Conservation (phyloP, 2,888 invertebrate genomes). For the Diaphora mendica region DNA sequence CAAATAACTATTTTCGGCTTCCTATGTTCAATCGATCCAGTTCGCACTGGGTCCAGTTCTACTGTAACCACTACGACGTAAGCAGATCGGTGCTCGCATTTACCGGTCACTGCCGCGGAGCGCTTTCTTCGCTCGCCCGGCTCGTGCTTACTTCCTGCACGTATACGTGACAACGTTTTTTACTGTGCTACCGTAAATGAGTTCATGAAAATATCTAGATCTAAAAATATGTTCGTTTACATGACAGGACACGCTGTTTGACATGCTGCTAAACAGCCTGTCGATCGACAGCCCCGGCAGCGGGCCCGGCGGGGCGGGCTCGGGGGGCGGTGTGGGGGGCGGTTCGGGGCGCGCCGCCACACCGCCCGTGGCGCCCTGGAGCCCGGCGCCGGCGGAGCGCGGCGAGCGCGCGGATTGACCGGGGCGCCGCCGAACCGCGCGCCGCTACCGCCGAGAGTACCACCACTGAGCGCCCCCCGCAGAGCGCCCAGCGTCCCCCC, state of each 20-base stretch:
- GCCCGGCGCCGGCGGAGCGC: conserved; percentile 52
- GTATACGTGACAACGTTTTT: too few relatives aligned
- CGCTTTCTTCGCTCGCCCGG: too few relatives aligned
- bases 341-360: conserved; percentile 60
- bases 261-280: conserved; percentile 77
- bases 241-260: conserved; percentile 77
- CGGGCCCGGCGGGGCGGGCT: conserved; percentile 32
- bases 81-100: too few relatives aligned
- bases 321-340: conserved; percentile 35
- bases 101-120: too few relatives aligned
- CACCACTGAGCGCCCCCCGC: conserved; percentile 46
- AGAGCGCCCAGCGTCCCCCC: not conserved
- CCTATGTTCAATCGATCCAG: too few relatives aligned
- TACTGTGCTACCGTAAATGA: too few relatives aligned
- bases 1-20: too few relatives aligned
- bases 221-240: conserved; percentile 7
- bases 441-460: conserved; percentile 59
- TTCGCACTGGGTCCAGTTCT: too few relatives aligned
- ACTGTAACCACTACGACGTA: too few relatives aligned
- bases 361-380: conserved; percentile 77
- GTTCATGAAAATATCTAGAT: too few relatives aligned
- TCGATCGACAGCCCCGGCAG: conserved; percentile 62
- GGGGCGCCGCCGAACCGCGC: conserved; percentile 29
- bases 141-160: too few relatives aligned
- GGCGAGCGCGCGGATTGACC: conserved; percentile 50